phyloP scores from a whole-genome alignment of 2,113 vertebrate species.

The Macquaria australasica region DNA sequence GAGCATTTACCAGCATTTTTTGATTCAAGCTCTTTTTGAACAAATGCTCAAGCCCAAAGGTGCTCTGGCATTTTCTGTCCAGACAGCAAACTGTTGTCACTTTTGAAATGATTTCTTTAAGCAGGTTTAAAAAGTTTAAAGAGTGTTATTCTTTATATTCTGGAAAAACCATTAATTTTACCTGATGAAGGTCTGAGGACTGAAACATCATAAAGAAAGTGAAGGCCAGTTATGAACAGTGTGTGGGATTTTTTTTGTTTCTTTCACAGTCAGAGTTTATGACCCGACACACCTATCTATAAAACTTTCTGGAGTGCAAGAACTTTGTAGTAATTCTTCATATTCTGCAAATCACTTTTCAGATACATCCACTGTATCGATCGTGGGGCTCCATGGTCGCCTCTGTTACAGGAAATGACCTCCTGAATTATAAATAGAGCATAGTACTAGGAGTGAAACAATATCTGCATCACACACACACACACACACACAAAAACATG shows the following conservation, averaged over 20 bases:
- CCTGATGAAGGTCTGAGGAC: background rate
- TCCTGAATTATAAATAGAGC: conserved; percentile 72
- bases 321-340: background rate
- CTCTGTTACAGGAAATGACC: conserved; percentile 65
- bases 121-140: no score
- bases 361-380: conserved; percentile 55
- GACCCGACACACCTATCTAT: background rate
- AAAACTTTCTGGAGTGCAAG: background rate
- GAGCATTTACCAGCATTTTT: background rate
- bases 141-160: background rate
- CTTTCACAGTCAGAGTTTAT: background rate
- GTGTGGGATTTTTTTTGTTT: background rate
- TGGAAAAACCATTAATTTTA: background rate
- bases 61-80: no score
- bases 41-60: no score
- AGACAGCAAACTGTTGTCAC: no score
- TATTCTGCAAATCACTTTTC: background rate
- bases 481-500: conserved; percentile 23
- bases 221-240: no score
- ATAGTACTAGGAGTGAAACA: conserved; percentile 56
- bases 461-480: conserved; percentile 28
- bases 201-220: background rate
- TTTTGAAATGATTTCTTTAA: no score
- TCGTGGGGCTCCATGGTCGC: conserved; percentile 11
- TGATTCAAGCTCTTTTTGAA: background rate